A percentile compares a stretch with the other conserved stretches of the same genome.
Evolutionary conservation across 2,797 vertebrate species (phyloP).

Genomic region (Falco berigora): DNA sequence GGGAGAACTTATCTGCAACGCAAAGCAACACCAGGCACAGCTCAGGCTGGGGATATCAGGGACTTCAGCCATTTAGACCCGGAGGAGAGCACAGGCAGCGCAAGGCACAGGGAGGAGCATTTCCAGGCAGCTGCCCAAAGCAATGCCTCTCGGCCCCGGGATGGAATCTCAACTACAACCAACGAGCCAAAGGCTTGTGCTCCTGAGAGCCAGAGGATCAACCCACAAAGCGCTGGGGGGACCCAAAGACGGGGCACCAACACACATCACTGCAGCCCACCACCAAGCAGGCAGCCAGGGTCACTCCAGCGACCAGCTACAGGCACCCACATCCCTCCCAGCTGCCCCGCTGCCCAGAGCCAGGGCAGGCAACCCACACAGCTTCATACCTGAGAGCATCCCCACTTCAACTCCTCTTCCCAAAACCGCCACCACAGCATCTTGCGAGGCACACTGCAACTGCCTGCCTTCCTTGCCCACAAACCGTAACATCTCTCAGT

Average conservation of each 20-base stretch:
- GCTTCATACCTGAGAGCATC: neutral
- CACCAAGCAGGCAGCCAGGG: neutral
- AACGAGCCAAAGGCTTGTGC: neutral
- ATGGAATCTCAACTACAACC: neutral
- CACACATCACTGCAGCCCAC: neutral
- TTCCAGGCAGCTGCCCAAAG: neutral
- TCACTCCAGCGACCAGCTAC: neutral
- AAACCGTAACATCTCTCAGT: accelerated
- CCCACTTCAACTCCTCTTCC: neutral
- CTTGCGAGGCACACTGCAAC: accelerated
- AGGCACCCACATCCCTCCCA: neutral
- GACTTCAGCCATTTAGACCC: neutral
- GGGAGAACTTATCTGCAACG: neutral
- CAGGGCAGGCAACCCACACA: neutral
- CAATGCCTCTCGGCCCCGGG: accelerated
- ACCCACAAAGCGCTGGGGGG: accelerated
- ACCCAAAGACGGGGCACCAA: neutral
- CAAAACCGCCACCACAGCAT: neutral
- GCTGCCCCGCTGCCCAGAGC: neutral
- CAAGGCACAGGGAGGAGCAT: neutral
- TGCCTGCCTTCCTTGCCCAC: neutral
- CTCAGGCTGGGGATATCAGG: neutral
- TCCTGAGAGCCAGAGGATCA: neutral
- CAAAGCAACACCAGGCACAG: accelerated
- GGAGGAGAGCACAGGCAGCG: neutral